Evolutionary conservation across 2,888 invertebrate genomes (phyloP).

Genomic region (Ypsolopha sequella): DNA sequence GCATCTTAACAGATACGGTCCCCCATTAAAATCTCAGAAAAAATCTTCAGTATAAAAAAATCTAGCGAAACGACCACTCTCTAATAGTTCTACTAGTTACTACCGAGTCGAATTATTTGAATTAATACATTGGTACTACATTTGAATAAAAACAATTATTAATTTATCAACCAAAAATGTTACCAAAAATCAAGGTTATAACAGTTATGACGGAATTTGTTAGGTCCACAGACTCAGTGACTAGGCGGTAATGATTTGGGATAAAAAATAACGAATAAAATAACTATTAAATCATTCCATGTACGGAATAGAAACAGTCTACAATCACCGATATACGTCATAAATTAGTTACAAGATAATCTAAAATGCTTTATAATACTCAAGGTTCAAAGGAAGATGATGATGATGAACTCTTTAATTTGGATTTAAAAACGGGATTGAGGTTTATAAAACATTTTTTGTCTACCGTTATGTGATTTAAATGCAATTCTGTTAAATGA

Average conservation of each 20-base stretch:
- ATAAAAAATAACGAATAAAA: conserved; percentile 3
- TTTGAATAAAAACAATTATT: conserved; percentile 56
- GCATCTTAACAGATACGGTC: neutral
- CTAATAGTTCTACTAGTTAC: conserved; percentile 64
- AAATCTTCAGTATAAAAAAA: conserved; percentile 31
- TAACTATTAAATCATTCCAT: conserved; percentile 5
- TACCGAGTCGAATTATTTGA: conserved; percentile 50
- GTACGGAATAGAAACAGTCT: conserved; percentile 29
- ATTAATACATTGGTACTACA: conserved; percentile 44
- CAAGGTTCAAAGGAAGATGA: conserved; percentile 31
- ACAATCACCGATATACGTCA: conserved; percentile 23
- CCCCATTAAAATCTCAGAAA: conserved; percentile 51
- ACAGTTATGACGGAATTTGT: conserved; percentile 37
- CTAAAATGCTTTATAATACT: conserved; percentile 59
- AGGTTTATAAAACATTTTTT: conserved; percentile 51
- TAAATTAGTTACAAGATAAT: conserved; percentile 22
- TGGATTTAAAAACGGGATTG: conserved; percentile 13
- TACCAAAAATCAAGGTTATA: conserved; percentile 39
- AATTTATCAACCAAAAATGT: conserved; percentile 58
- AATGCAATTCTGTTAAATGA: conserved; percentile 21
- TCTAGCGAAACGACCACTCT: conserved; percentile 60
- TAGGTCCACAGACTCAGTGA: conserved; percentile 62
- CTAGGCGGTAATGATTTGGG: conserved; percentile 58
- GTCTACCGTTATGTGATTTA: conserved; percentile 38
- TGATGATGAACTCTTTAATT: conserved; percentile 14